Evolutionary conservation across 1,140 invertebrate species (phyloP).

Genomic region (Thereuonema tuberculata): DNA sequence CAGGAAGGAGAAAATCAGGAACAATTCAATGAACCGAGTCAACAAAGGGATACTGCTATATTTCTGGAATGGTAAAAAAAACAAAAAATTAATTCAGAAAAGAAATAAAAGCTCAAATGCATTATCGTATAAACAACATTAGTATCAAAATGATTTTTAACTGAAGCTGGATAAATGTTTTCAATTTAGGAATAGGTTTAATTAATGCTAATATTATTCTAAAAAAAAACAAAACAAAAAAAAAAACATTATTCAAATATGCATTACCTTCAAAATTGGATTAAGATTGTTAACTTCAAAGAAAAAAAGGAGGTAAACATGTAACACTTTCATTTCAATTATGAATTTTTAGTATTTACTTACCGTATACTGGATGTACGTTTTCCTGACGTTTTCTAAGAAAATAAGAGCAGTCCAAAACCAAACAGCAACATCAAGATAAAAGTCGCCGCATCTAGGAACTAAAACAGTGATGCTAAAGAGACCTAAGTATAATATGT

Average conservation of each 20-base stretch:
- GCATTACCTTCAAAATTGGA: too few species aligned
- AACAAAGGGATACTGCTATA: slow-evolving; percentile 10
- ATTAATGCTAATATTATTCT: too few species aligned
- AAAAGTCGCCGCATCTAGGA: slow-evolving; percentile 32
- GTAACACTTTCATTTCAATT: too few species aligned
- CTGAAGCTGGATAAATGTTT: too few species aligned
- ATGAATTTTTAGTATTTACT: too few species aligned
- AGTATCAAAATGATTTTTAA: too few species aligned
- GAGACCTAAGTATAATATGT: slow-evolving; percentile 30
- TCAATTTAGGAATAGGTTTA: too few species aligned
- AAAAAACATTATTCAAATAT: too few species aligned
- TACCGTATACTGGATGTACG: slow-evolving; percentile 25
- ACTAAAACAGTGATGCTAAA: slow-evolving; percentile 31
- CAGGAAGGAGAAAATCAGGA: slow-evolving; percentile 1
- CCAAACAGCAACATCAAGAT: slow-evolving; percentile 28
- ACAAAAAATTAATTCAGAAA: neutral
- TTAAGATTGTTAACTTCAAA: too few species aligned
- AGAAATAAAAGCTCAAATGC: neutral
- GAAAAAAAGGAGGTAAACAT: too few species aligned
- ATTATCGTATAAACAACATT: too few species aligned
- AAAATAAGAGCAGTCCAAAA: slow-evolving; percentile 27
- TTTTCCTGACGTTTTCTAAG: slow-evolving; percentile 24
- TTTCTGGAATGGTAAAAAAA: slow-evolving; percentile 6
- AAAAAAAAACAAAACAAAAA: too few species aligned
- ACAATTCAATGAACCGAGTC: neutral